Evolutionary conservation across 2,888 invertebrate genomes (phyloP).

Genomic region (Tholera decimalis): DNA sequence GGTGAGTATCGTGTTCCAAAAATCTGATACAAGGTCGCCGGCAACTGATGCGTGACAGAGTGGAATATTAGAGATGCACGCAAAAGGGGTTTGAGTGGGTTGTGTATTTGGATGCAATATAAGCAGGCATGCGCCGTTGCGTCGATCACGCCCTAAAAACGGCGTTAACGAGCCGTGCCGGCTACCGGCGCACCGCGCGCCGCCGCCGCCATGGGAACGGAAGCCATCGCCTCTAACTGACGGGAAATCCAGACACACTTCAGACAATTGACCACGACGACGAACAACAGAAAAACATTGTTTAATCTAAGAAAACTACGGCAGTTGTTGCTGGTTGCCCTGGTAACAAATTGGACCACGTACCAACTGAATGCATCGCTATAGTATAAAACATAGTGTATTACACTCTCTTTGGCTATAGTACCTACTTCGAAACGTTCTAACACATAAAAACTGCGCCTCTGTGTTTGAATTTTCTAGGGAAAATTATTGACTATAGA

Average conservation of each 20-base stretch:
- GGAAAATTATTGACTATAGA: constrained; percentile 23
- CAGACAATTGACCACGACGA: constrained; percentile 70
- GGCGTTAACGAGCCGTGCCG: constrained; percentile 83
- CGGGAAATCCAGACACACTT: constrained; percentile 72
- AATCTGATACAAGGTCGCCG: constrained; percentile 81
- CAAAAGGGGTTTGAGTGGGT: constrained; percentile 71
- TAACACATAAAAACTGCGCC: constrained; percentile 17
- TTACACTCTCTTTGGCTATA: no score
- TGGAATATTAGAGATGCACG: constrained; percentile 63
- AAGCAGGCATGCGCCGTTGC: constrained; percentile 88
- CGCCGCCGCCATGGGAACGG: constrained; percentile 82
- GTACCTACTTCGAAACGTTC: constrained; percentile 10
- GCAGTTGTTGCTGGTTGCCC: constrained; percentile 24
- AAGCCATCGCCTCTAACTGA: constrained; percentile 76
- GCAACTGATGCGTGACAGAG: constrained; percentile 64
- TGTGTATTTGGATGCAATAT: constrained; percentile 83
- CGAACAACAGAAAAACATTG: constrained; percentile 42
- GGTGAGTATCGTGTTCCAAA: constrained; percentile 71
- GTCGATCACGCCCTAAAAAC: constrained; percentile 89
- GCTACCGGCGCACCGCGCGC: constrained; percentile 64
- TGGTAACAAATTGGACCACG: constrained; percentile 37
- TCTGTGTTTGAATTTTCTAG: constrained; percentile 8
- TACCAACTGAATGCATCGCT: constrained; percentile 24
- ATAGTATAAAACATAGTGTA: no score
- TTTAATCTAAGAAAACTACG: constrained; percentile 42